Percentiles rank a stretch among this genome's conserved stretches.
Conservation (phyloP, 2,888 invertebrate genomes). For the Drosophila percnosoma region DNA sequence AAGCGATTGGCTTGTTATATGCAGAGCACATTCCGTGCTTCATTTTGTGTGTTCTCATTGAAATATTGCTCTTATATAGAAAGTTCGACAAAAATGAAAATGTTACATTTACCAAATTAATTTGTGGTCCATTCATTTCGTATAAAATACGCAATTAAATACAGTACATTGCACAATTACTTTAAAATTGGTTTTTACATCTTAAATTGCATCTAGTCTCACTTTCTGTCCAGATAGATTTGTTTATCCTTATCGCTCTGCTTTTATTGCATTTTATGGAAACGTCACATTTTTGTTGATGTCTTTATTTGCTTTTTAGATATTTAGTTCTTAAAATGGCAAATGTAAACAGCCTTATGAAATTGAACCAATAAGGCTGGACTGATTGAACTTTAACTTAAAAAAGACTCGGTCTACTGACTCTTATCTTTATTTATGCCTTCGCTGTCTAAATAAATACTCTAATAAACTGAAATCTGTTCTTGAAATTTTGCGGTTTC, state of each 20-base stretch:
- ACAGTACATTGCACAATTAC: not conserved
- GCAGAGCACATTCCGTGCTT: conserved; percentile 11
- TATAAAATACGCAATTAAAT: not conserved
- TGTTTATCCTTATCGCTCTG: not conserved
- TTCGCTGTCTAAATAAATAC: not conserved
- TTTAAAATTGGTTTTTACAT: not conserved
- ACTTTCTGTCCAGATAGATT: not conserved
- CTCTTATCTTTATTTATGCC: not conserved
- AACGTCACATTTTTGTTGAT: not conserved
- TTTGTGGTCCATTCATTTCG: not conserved
- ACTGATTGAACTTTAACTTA: too few species aligned
- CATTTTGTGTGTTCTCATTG: not conserved
- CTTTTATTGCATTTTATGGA: not conserved
- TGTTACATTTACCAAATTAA: not conserved
- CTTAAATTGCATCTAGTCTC: not conserved
- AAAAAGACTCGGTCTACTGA: not conserved
- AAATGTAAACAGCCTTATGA: not conserved
- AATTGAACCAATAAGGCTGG: not conserved
- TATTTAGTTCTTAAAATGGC: not conserved
- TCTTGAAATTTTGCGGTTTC: too few species aligned
- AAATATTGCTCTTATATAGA: conserved; percentile 1
- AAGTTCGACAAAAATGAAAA: not conserved
- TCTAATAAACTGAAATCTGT: not conserved
- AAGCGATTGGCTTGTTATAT: conserved; percentile 40
- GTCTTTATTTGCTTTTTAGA: not conserved